These are phyloP conservation scores for Podiceps cristatus DNA, from an alignment of 2,113 vertebrate genomes.

Conservation along the genomic window DNA sequence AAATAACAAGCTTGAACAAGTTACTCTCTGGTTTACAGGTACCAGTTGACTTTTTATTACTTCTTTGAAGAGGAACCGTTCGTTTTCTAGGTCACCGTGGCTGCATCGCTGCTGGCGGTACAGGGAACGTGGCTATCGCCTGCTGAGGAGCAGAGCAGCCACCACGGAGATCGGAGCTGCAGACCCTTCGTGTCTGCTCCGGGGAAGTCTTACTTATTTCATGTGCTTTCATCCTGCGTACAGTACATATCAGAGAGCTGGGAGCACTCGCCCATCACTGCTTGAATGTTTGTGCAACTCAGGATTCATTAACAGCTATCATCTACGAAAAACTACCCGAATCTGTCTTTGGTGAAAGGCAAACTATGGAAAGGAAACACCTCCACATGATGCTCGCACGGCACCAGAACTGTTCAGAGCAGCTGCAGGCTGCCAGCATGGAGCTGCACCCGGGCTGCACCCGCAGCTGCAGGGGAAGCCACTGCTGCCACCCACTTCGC, in stretches of 20 bases:
- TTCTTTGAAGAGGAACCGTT: fast-evolving
- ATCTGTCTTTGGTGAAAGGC: background rate
- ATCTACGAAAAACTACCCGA: background rate
- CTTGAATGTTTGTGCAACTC: background rate
- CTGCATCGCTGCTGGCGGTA: background rate
- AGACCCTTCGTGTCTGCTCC: background rate
- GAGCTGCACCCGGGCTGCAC: fast-evolving
- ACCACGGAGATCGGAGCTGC: background rate
- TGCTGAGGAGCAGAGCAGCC: background rate
- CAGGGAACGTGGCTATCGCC: background rate
- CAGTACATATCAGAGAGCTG: background rate
- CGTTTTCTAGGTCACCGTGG: background rate
- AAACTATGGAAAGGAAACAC: background rate
- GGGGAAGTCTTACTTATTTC: background rate
- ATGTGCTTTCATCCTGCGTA: background rate
- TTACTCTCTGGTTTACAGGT: background rate
- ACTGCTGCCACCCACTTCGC: background rate
- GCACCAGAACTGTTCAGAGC: background rate
- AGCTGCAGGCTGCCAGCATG: fast-evolving
- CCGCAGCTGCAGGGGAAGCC: background rate
- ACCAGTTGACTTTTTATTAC: background rate
- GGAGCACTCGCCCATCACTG: fast-evolving
- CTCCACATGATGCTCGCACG: fast-evolving
- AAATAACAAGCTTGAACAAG: background rate
- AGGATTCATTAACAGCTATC: fast-evolving